phyloP scores from a whole-genome alignment of 2,888 invertebrate species.

The Capitulum mitella region DNA sequence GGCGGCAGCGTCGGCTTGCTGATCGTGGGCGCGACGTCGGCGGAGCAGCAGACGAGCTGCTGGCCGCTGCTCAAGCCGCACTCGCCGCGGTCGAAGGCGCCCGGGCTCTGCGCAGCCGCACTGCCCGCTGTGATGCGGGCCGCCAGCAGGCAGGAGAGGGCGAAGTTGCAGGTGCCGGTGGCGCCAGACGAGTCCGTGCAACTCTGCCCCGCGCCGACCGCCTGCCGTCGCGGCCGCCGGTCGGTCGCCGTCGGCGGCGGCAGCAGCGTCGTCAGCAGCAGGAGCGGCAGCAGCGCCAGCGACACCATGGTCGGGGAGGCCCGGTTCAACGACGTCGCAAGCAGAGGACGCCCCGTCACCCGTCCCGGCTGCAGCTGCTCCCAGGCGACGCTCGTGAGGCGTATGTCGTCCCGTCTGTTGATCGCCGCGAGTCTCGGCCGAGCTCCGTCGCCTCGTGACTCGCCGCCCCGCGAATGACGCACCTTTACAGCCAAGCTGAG shows the following conservation, averaged over 20 bases:
- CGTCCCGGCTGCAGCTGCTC: no score
- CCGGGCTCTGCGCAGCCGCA: conserved; percentile 40
- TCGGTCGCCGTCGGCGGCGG: neutral
- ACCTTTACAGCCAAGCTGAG: no score
- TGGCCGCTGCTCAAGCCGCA: conserved; percentile 40
- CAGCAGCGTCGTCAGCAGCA: neutral
- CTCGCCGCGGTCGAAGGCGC: neutral
- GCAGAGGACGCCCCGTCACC: no score
- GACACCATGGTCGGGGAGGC: no score
- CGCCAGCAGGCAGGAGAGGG: conserved; percentile 31
- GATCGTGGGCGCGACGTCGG: conserved; percentile 42
- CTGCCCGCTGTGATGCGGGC: conserved; percentile 34
- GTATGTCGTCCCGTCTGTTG: no score
- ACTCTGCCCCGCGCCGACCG: neutral
- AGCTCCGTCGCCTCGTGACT: no score
- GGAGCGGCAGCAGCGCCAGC: no score
- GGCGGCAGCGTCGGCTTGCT: conserved; percentile 39
- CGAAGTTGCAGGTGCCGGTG: conserved; percentile 40
- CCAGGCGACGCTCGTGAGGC: no score
- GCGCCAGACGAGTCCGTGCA: conserved; percentile 37
- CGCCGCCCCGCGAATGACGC: no score
- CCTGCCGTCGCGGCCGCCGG: neutral
- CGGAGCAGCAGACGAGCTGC: conserved; percentile 40
- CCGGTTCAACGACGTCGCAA: no score
- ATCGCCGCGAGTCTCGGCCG: no score